These are phyloP conservation scores for Eupithecia exiguata DNA, from an alignment of 2,888 invertebrate genomes.

Conservation along the genomic window DNA sequence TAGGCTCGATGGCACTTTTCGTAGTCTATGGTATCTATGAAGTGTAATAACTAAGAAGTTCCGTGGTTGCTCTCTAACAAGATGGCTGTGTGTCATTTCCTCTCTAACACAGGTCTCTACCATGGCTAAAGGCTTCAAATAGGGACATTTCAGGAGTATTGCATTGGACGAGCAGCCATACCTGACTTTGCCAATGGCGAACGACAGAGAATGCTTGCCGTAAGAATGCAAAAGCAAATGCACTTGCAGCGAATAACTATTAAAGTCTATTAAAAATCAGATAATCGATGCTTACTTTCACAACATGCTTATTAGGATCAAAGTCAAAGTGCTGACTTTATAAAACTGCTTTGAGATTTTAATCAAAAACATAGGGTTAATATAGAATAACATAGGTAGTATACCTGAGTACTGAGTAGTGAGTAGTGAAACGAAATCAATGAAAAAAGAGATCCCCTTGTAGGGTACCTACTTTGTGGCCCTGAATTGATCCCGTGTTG, in stretches of 20 bases:
- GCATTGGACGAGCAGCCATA: neutral
- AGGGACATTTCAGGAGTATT: neutral
- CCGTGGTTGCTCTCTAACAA: neutral
- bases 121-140: neutral
- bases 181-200: neutral
- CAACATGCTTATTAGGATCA: no score
- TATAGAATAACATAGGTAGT: no score
- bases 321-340: no score
- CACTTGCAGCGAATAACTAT: no score
- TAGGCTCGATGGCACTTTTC: neutral
- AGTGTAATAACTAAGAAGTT: neutral
- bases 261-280: no score
- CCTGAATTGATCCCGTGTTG: no score
- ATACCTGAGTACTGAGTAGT: no score
- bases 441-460: no score
- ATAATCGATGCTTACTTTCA: no score
- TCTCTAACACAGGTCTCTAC: neutral
- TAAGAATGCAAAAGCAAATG: neutral
- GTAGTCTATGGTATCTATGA: neutral
- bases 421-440: no score
- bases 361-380: neutral
- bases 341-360: neutral
- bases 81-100: neutral
- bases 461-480: no score
- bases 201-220: neutral